phyloP scores from a whole-genome alignment of 2,888 invertebrate species.

The Leptinotarsa rubiginosa region DNA sequence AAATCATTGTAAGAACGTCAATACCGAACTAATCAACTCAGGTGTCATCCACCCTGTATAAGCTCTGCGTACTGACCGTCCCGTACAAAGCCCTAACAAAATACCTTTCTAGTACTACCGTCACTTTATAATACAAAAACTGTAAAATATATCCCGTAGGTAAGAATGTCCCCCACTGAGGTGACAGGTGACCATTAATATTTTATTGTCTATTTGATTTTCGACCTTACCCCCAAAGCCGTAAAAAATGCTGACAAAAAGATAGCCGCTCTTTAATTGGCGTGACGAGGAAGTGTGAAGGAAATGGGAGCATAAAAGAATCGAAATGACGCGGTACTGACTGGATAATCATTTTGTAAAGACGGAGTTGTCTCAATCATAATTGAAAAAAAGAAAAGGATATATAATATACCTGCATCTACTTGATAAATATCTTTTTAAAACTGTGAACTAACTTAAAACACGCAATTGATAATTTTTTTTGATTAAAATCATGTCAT shows the following conservation, averaged over 20 bases:
- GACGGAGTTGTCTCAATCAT: neutral
- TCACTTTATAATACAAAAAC: constrained; percentile 33
- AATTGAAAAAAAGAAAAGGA: neutral
- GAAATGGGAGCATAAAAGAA: constrained; percentile 27
- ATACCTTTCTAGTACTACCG: constrained; percentile 30
- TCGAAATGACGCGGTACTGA: constrained; percentile 18
- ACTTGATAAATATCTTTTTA: neutral
- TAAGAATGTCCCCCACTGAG: constrained; percentile 46
- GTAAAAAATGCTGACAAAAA: constrained; percentile 42
- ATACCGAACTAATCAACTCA: neutral
- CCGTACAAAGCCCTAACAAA: constrained; percentile 26
- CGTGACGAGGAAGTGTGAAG: constrained; percentile 36
- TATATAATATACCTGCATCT: neutral
- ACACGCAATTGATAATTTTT: too few relatives aligned
- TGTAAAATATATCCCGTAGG: constrained; percentile 39
- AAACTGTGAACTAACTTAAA: too few relatives aligned
- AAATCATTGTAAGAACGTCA: neutral
- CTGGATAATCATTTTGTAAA: neutral
- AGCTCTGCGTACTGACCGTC: constrained; percentile 17
- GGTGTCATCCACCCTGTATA: constrained; percentile 18
- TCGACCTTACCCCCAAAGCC: constrained; percentile 39
- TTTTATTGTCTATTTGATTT: constrained; percentile 45
- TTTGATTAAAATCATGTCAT: too few relatives aligned
- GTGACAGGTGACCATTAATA: constrained; percentile 48
- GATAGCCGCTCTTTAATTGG: constrained; percentile 34